Evolutionary conservation across 1,140 invertebrate genomes (phyloP), one percentile per base, ranked within the genome.

Genomic region (Coptotermes formosanus): DNA sequence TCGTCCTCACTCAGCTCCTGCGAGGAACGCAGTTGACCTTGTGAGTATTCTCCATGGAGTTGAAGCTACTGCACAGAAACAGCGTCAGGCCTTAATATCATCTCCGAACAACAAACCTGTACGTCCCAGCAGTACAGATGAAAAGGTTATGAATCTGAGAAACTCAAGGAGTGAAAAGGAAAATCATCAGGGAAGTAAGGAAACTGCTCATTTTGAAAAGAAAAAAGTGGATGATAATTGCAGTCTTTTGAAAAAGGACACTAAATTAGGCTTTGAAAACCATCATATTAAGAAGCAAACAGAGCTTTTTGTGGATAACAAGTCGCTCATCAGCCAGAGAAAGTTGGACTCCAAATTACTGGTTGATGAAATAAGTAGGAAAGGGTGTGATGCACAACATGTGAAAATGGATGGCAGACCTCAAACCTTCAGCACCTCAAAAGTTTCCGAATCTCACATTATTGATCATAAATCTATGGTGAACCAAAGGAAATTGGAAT

Each of bases 31-130:
- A 55, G 88, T 88, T 55, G 87, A 88, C 64, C 45, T 88, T 44
- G 87, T 87, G 38, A 87, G 86, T 85, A 85, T 88, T 30, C 69
- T 88, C 55, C 88, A 88, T 48, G 86, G 86, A 45, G 87, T 88
- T 21, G 88, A 88, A 75, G 86, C 86, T 19, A 82, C 86, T 25
- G 86, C 86, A 14, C 59, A 69, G 7, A 45, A 83, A 52, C 86
- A 86, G 44, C 82, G 83, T 7, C 85, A 86, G 52, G 83, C 83
- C 14, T 25, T 52, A 11, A 45, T 32, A 16, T 25, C 48, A 19
- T 45, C 83, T 25, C 43, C 85, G 19, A 75, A 84, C 45, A 84
- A 84, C n/a, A 52, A 38, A n/a, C 48, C 48, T 59, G 4, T 11
- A n/a, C n/a, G 64, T 75, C 64, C 64, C 64, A 52, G 83, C 16